phyloP scores from a whole-genome alignment of 2,797 vertebrate genomes.

The Passerculus sandwichensis region DNA sequence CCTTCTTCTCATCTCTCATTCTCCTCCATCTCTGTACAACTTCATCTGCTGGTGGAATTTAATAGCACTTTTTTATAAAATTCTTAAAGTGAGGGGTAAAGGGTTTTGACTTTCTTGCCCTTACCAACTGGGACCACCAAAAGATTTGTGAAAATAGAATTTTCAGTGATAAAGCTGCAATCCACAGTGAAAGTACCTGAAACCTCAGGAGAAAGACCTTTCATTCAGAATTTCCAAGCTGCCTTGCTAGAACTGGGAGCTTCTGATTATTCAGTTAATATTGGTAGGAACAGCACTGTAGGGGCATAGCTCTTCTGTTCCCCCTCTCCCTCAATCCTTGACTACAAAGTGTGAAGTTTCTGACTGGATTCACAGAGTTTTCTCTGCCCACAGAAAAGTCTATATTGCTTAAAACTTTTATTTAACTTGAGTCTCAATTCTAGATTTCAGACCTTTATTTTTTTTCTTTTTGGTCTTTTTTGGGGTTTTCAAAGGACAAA shows the following conservation, averaged over 20 bases:
- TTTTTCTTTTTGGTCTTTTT: background rate
- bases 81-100: background rate
- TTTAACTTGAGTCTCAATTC: background rate
- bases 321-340: rapidly evolving
- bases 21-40: background rate
- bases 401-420: background rate
- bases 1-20: background rate
- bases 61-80: background rate
- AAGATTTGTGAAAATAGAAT: background rate
- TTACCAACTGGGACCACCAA: background rate
- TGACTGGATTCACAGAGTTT: background rate
- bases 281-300: background rate
- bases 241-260: background rate
- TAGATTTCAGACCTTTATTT: background rate
- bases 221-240: background rate
- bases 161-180: background rate
- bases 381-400: background rate
- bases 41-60: background rate
- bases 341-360: background rate
- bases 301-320: background rate
- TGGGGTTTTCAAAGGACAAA: background rate
- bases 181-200: background rate
- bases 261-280: background rate
- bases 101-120: background rate
- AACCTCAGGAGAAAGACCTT: background rate